A percentile compares a stretch with the other conserved stretches of the same genome.
phyloP scores from a whole-genome alignment of 2,113 vertebrate species.

The Clinocottus analis region DNA sequence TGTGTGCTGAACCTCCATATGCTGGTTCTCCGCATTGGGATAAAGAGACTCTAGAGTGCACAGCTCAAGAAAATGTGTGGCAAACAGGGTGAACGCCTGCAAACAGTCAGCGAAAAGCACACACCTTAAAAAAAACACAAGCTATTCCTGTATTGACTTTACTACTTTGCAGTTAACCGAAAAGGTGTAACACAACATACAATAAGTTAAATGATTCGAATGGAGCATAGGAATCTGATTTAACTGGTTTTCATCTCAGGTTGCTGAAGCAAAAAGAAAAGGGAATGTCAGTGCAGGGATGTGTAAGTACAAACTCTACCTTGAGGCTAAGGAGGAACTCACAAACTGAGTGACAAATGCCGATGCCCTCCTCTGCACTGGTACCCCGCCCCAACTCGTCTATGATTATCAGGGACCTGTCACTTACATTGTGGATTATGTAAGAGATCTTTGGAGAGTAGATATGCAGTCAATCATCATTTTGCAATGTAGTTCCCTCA shows the following conservation, averaged over 20 bases:
- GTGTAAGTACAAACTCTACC: conserved; percentile 78
- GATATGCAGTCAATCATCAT: conserved; percentile 20
- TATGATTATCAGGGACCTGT: conserved; percentile 94
- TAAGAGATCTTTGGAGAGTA: conserved; percentile 89
- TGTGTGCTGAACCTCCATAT: conserved; percentile 94
- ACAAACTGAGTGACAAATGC: conserved; percentile 93
- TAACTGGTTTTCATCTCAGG: conserved; percentile 31
- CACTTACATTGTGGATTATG: conserved; percentile 93
- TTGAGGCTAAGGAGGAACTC: conserved; percentile 93
- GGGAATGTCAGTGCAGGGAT: conserved; percentile 27
- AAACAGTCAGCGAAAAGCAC: conserved; percentile 31
- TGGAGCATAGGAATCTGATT: conserved; percentile 9
- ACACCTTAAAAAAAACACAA: neutral
- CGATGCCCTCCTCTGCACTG: conserved; percentile 94
- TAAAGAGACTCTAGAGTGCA: conserved; percentile 91
- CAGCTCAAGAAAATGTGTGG: conserved; percentile 95
- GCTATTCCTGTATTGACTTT: conserved; percentile 12
- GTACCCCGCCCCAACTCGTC: conserved; percentile 97
- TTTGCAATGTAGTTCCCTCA: neutral
- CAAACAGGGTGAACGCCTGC: conserved; percentile 95
- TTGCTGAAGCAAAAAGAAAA: no score
- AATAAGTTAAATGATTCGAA: neutral
- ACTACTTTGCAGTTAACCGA: conserved; percentile 25
- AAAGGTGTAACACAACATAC: neutral
- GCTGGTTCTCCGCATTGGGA: conserved; percentile 94